Base-by-base conservation (phyloP, 2,113 vertebrate genomes). In the Chunga burmeisteri region DNA sequence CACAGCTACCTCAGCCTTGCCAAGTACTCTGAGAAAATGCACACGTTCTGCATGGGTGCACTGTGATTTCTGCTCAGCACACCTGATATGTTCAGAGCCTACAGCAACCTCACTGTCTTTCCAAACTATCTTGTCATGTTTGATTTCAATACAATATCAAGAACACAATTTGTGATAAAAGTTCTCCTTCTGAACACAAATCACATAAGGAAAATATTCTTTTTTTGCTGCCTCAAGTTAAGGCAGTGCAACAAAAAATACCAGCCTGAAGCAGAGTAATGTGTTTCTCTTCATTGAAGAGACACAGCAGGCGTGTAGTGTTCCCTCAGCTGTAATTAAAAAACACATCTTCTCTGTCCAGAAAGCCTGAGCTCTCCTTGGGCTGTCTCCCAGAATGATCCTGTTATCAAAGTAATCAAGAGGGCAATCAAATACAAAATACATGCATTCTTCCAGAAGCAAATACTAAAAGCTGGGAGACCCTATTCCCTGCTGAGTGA, bases 41-140 rank as follows among this genome's bases (percentile, higher is more conserved):
- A 40, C 4, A 18, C 38, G 2, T 3, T 86, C 17, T 80, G 8
- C 22, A 26, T 23, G 11, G 23, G 11, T 40, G 8, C 47, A 20
- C 8, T 52, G 18, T 0, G 0, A 21, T 11, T 84, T 19, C 36
- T 79, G 12, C 53, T 85, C 34, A 65, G 14, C 1, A 2, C 4
- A 80, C 23, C 34, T 65, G n/a, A 19, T 21, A 20, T 16, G 17
- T 40, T 38, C 44, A 58, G 19, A 74, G 7, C n/a, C n/a, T 74
- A 21, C 29, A 46, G 16, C 8, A 61, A 34, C 59, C 55, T 79
- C 34, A 34, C 29, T 50, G 30, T 38, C 18, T 75, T 90, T 72
- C 52, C 44, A 65, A 10, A 6, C 1, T 73, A 42, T 29, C 21
- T 72, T 49, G n/a, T 34, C 11, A 19, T n/a, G 25, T 40, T 82